Evolutionary conservation across 1,140 invertebrate genomes (phyloP), one percentile per base, ranked within the genome.

Genomic region (Calephelis virginiensis): DNA sequence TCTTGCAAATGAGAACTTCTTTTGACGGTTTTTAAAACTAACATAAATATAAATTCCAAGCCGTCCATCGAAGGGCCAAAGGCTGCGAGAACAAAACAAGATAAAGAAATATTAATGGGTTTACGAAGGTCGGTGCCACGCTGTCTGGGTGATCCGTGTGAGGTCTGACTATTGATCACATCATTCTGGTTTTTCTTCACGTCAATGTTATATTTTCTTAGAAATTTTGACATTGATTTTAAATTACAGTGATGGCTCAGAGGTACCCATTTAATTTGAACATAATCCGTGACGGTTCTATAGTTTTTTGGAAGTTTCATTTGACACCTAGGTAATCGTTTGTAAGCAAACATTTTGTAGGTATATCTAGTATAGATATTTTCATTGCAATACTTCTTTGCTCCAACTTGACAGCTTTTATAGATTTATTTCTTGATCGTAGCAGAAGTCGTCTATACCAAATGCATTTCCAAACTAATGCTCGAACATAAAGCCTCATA

Each of bases 101-200:
- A 49, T 71, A 62, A 64, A 63, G 47, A 47, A 40, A 61, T 49
- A 62, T 17, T 13, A 45, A 40, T 50, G 45, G 45, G 38, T 49
- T 59, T 59, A 38, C 53, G 53, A 5, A 17, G 53, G 9, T 12
- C 37, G 75, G 80, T 76, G 81, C 81, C 81, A 75, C 71, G 72
- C 80, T 73, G 81, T 83, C 81, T 83, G 72, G 56, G 45, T 13
- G 43, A 65, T 12, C 49, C 63, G 70, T 69, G 73, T 75, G 73
- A 66, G 73, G 73, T 75, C 73, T 63, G 66, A 12, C 67, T 67
- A 74, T 74, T 64, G 70, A 69, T 74, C 69, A 61, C 48, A 45
- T 53, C 49, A 66, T 69, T 50, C 40, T 64, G 49, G 49, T 66
- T 61, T 68, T 67, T 64, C 60, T 66, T 48, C 53, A 59, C 10